Conservation (phyloP, 2,888 invertebrate genomes). For the Scrobipalpa costella region DNA sequence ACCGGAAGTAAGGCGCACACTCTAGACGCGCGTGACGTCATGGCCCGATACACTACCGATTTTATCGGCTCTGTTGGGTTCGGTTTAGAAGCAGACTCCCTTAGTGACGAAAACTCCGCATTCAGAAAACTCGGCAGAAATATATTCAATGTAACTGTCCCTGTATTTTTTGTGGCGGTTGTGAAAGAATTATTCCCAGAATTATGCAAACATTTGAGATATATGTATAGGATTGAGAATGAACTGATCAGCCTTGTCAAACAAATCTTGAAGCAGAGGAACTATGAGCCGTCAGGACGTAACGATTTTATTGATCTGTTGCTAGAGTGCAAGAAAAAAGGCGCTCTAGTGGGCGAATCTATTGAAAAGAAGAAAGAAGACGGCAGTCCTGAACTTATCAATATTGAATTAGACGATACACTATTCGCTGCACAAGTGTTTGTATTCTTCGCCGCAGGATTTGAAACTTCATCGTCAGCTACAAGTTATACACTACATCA, state of each 20-base stretch:
- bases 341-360: slow-evolving; percentile 34
- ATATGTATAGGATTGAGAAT: slow-evolving; percentile 38
- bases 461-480: slow-evolving; percentile 41
- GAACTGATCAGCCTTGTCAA: slow-evolving; percentile 37
- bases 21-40: slow-evolving; percentile 60
- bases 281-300: slow-evolving; percentile 52
- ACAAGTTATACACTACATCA: slow-evolving; percentile 39
- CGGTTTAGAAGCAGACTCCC: slow-evolving; percentile 64
- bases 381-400: slow-evolving; percentile 31
- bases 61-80: slow-evolving; percentile 73
- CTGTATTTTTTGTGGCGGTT: slow-evolving; percentile 51
- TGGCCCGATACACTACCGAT: slow-evolving; percentile 72
- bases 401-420: slow-evolving; percentile 32
- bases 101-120: slow-evolving; percentile 63
- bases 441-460: slow-evolving; percentile 41
- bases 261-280: slow-evolving; percentile 39
- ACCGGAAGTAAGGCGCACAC: slow-evolving; percentile 43
- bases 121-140: slow-evolving; percentile 64
- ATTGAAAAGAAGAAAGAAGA: slow-evolving; percentile 33
- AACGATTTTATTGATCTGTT: slow-evolving; percentile 69
- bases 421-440: slow-evolving; percentile 41
- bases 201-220: slow-evolving; percentile 36
- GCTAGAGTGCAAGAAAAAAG: slow-evolving; percentile 38
- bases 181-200: slow-evolving; percentile 63
- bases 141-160: slow-evolving; percentile 58